A percentile compares a stretch with the other conserved stretches of the same genome.
phyloP scores from a whole-genome alignment of 2,797 vertebrate species.

The Rhynchonycteris naso region DNA sequence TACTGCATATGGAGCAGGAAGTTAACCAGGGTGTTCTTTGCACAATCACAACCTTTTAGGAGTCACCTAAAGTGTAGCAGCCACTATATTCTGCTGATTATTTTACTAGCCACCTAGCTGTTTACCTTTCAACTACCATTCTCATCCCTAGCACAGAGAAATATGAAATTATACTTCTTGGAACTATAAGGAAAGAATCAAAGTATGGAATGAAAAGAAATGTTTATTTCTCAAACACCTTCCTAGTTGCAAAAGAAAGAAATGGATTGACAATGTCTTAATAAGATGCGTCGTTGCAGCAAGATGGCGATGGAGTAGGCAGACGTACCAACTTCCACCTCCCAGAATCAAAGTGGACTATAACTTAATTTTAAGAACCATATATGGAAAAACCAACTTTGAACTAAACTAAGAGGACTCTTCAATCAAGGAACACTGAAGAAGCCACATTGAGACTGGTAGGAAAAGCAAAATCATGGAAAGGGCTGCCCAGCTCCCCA shows the following conservation, averaged over 20 bases:
- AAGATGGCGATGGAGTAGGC: too few relatives aligned
- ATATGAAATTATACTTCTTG: background rate
- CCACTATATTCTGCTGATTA: background rate
- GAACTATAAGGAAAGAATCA: background rate
- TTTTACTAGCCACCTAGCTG: background rate
- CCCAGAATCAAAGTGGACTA: too few relatives aligned
- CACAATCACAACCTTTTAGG: background rate
- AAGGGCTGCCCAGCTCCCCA: too few relatives aligned
- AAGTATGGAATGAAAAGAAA: background rate
- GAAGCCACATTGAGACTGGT: too few relatives aligned
- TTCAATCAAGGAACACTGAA: too few relatives aligned
- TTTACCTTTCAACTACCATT: background rate
- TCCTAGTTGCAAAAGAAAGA: slow-evolving; percentile 21
- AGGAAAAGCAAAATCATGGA: too few relatives aligned
- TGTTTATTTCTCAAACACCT: background rate
- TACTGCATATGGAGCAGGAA: background rate
- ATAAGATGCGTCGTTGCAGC: too few relatives aligned
- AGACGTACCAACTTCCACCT: too few relatives aligned
- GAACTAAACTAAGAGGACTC: too few relatives aligned
- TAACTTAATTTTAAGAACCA: too few relatives aligned
- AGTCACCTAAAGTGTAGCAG: background rate
- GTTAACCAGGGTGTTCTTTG: background rate
- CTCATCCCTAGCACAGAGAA: background rate
- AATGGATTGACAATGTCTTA: background rate
- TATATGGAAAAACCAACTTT: too few relatives aligned